These are phyloP conservation scores for Crotophaga sulcirostris DNA, from an alignment of 2,113 vertebrate genomes.

Conservation along the genomic window DNA sequence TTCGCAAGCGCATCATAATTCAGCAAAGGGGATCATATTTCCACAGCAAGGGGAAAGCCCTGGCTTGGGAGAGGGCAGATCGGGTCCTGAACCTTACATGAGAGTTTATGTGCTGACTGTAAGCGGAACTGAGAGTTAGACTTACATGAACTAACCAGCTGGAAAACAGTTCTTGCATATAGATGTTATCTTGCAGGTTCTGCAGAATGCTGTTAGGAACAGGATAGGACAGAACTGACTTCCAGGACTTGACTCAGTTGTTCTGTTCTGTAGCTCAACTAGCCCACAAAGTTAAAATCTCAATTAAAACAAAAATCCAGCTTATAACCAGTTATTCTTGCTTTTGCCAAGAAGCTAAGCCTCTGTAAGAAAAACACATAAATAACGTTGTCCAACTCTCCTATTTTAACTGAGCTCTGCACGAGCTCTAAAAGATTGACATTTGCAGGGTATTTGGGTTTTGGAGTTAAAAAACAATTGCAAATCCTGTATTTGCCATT, in stretches of 20 bases:
- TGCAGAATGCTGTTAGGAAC: background rate
- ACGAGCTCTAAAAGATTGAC: background rate
- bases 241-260: background rate
- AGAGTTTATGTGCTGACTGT: background rate
- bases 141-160: background rate
- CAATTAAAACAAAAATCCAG: background rate
- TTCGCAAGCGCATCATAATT: background rate
- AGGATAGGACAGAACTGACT: background rate
- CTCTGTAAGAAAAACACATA: background rate
- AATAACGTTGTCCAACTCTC: background rate
- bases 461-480: background rate
- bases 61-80: background rate
- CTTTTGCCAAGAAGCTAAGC: background rate
- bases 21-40: background rate
- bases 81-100: background rate
- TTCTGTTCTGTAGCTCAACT: fast-evolving
- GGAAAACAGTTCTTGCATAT: background rate
- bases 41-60: background rate
- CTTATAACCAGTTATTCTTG: background rate
- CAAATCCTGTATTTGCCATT: background rate
- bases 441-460: background rate
- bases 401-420: background rate
- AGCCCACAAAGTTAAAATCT: background rate
- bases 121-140: background rate
- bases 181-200: background rate